These are phyloP conservation scores for Pavo muticus DNA, from an alignment of 2,113 vertebrate genomes.

Conservation along the genomic window DNA sequence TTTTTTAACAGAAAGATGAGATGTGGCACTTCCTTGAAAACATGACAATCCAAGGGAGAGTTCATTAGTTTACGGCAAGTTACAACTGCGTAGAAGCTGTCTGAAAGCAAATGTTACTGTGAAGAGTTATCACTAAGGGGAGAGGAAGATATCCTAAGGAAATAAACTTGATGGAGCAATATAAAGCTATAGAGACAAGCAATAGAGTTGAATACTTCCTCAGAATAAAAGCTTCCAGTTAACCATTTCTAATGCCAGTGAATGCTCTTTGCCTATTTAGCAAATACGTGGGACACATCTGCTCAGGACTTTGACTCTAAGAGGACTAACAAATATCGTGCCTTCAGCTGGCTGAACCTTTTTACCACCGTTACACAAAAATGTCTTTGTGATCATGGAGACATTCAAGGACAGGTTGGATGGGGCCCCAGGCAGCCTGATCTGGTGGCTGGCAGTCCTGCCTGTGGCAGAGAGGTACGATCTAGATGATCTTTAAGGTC, in stretches of 20 bases:
- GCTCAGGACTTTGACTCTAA: neutral
- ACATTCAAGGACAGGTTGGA: no score
- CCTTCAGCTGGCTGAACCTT: conserved; percentile 26
- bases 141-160: conserved; percentile 51
- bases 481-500: no score
- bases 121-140: conserved; percentile 44
- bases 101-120: conserved; percentile 59
- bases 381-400: neutral
- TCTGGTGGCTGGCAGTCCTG: no score
- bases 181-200: conserved; percentile 22
- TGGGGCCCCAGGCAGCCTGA: no score
- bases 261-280: conserved; percentile 19
- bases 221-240: conserved; percentile 27
- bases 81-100: neutral
- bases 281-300: neutral
- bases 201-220: neutral
- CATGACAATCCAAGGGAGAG: conserved; percentile 35
- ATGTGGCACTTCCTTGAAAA: conserved; percentile 54
- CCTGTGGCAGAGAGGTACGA: no score
- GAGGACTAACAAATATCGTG: neutral
- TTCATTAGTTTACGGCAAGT: conserved; percentile 57
- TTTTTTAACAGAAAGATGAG: conserved; percentile 42
- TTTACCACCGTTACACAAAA: neutral
- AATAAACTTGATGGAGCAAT: conserved; percentile 6
- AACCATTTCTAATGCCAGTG: conserved; percentile 27